These are phyloP conservation scores for Paramormyrops kingsleyae DNA, from an alignment of 2,113 vertebrate species.

Conservation along the genomic window DNA sequence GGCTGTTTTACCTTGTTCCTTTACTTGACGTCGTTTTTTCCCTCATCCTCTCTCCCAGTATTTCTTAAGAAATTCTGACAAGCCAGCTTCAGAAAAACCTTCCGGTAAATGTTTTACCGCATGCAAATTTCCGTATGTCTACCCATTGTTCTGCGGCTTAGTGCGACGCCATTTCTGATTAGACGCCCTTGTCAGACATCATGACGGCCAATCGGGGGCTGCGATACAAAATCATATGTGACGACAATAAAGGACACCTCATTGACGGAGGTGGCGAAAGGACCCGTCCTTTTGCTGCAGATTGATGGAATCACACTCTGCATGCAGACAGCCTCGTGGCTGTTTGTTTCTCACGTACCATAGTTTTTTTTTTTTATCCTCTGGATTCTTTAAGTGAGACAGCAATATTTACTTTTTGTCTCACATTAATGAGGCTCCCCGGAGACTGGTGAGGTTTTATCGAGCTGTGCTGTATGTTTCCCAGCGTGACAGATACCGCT, in stretches of 20 bases:
- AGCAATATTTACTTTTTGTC: slow-evolving; percentile 4
- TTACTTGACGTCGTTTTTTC: neutral
- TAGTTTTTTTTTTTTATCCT: slow-evolving; percentile 29
- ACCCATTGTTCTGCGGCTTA: neutral
- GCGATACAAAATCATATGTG: too few relatives aligned
- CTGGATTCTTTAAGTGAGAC: neutral
- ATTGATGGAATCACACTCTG: neutral
- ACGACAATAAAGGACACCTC: neutral
- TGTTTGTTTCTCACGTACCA: slow-evolving; percentile 8
- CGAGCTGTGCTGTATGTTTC: neutral
- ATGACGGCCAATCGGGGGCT: neutral
- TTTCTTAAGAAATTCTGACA: neutral
- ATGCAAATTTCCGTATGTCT: neutral
- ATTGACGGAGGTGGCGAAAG: neutral
- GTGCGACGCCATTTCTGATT: neutral
- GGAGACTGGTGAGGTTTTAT: neutral
- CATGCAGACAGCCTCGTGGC: neutral
- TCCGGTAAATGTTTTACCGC: neutral
- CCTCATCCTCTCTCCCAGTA: neutral
- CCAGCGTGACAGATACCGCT: neutral
- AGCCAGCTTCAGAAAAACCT: neutral
- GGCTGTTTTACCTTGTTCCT: neutral
- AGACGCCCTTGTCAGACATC: neutral
- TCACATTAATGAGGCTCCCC: slow-evolving; percentile 1
- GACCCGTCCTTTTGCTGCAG: neutral